Evolutionary conservation across 2,888 invertebrate genomes (phyloP).

Genomic region (Argynnis bischoffii): DNA sequence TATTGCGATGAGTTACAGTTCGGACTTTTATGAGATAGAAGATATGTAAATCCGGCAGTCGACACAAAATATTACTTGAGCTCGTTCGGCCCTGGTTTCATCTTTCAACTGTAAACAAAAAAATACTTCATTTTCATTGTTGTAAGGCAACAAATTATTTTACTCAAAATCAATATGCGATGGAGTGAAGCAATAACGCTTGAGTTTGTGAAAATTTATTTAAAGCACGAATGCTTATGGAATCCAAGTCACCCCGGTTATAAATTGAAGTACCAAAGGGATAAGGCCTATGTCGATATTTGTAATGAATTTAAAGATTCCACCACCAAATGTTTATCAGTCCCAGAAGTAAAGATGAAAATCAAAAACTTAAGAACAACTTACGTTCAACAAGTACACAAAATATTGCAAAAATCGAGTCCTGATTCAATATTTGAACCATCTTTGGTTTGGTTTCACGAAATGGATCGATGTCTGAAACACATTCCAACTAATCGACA

Average conservation of each 20-base stretch:
- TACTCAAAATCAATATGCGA: constrained; percentile 53
- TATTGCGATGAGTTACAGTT: too few species aligned
- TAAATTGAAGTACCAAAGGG: constrained; percentile 63
- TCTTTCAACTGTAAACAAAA: too few species aligned
- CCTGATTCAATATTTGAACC: constrained; percentile 66
- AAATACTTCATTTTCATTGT: too few species aligned
- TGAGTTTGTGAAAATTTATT: constrained; percentile 75
- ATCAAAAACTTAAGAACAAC: constrained; percentile 77
- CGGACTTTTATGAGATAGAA: too few species aligned
- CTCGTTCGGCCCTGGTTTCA: too few species aligned
- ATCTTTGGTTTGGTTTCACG: constrained; percentile 69
- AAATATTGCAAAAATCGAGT: constrained; percentile 68
- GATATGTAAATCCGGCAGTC: too few species aligned
- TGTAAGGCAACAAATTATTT: neutral
- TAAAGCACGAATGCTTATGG: constrained; percentile 77
- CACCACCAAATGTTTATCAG: constrained; percentile 55
- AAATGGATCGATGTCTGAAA: constrained; percentile 71
- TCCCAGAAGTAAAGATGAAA: constrained; percentile 74
- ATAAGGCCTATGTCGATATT: constrained; percentile 64
- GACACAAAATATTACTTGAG: too few species aligned
- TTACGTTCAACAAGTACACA: constrained; percentile 73
- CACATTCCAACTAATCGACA: constrained; percentile 58
- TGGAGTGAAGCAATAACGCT: constrained; percentile 75
- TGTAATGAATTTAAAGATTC: constrained; percentile 57
- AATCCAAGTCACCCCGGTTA: constrained; percentile 68